These are phyloP conservation scores for Epizoanthus fatuus DNA, from an alignment of 92 coral and sea anemone genomes.

Conservation along the genomic window DNA sequence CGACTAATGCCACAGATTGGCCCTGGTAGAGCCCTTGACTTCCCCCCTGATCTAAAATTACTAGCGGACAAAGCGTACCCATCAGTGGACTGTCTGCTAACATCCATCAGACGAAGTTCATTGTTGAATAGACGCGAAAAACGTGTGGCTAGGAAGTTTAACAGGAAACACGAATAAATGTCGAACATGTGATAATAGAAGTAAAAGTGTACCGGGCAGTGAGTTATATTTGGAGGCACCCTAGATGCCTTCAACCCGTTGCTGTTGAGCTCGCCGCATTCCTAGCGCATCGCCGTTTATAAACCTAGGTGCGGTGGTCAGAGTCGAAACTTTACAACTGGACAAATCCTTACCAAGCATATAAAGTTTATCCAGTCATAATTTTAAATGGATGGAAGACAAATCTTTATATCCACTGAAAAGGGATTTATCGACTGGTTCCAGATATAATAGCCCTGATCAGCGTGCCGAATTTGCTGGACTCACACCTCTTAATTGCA, in stretches of 20 bases:
- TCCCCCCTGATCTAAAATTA: constrained; percentile 27
- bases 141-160: not conserved
- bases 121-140: not conserved
- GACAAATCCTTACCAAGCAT: too few species aligned
- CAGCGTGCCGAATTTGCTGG: too few species aligned
- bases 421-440: too few species aligned
- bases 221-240: constrained; percentile 29
- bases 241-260: constrained; percentile 29
- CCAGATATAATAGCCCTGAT: too few species aligned
- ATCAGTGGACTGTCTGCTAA: not conserved
- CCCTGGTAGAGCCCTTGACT: constrained; percentile 33
- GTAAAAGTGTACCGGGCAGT: constrained; percentile 35
- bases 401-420: too few species aligned
- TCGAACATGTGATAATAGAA: constrained; percentile 43
- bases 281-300: constrained; percentile 25
- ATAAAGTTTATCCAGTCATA: too few species aligned
- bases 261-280: constrained; percentile 16
- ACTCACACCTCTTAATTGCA: too few species aligned
- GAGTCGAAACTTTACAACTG: too few species aligned
- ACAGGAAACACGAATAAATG: constrained; percentile 29
- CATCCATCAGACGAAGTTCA: constrained; percentile 2
- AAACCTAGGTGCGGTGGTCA: too few species aligned
- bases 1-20: not conserved
- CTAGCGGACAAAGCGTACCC: constrained; percentile 37
- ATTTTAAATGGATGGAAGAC: too few species aligned